A percentile compares a stretch with the other conserved stretches of the same genome.
These are phyloP conservation scores for Albula glossodonta DNA, from an alignment of 2,113 vertebrate genomes.

Conservation along the genomic window DNA sequence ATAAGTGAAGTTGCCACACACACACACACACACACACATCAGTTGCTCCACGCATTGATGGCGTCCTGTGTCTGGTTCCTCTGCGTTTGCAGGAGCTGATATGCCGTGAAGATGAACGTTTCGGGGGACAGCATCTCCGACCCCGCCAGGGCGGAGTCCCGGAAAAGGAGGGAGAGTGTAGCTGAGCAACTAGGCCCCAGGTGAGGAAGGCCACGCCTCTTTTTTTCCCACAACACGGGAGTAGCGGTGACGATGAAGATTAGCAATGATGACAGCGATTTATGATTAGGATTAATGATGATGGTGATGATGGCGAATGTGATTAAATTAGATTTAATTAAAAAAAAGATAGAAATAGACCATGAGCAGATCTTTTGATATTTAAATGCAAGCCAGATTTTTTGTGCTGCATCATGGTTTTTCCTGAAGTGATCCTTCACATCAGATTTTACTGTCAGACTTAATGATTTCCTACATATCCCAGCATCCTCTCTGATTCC, in stretches of 20 bases:
- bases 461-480: background rate
- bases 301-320: too few species aligned
- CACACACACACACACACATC: too few species aligned
- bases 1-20: too few species aligned
- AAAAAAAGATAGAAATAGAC: too few species aligned
- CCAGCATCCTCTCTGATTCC: background rate
- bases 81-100: background rate
- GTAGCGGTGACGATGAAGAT: background rate
- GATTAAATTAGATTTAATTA: too few species aligned
- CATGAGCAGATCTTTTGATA: too few species aligned
- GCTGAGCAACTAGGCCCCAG: constrained; percentile 92
- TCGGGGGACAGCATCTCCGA: background rate
- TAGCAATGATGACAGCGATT: too few species aligned
- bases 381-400: too few species aligned
- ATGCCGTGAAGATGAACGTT: constrained; percentile 5
- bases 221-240: background rate
- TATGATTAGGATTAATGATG: too few species aligned
- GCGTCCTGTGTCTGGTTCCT: too few species aligned
- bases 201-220: constrained; percentile 60
- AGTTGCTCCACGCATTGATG: too few species aligned
- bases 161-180: constrained; percentile 94
- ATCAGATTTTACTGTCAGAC: background rate
- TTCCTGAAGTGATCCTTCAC: background rate
- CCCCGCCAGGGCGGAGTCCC: constrained; percentile 74
- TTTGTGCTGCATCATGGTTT: background rate